Evolutionary conservation across 92 coral and sea anemone species (phyloP).

Genomic region (Plumapathes pennacea): DNA sequence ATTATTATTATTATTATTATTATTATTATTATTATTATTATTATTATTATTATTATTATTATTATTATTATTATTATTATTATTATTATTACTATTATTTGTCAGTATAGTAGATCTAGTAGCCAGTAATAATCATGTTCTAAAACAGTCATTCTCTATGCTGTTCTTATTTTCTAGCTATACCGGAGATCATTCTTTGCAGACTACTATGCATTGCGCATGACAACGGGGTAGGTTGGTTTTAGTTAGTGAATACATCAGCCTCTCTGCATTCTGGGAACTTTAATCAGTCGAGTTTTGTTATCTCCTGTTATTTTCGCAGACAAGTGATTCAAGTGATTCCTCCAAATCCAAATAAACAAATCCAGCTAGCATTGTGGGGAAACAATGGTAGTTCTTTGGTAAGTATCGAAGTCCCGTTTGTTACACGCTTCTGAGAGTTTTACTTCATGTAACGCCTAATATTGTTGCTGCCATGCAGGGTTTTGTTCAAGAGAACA

Average conservation of each 20-base stretch:
- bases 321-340: conserved; percentile 18
- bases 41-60: conserved; percentile 3
- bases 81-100: too few species aligned
- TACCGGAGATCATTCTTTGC: conserved; percentile 72
- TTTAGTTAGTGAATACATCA: not conserved
- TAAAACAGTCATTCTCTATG: not conserved
- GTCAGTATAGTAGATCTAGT: too few species aligned
- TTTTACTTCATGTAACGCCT: too few species aligned
- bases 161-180: conserved; percentile 35
- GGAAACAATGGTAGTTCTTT: conserved; percentile 71
- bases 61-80: too few species aligned
- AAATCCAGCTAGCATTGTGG: conserved; percentile 78
- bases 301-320: not conserved
- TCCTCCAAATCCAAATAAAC: conserved; percentile 54
- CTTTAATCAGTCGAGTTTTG: not conserved
- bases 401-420: conserved; percentile 21
- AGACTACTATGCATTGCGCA: conserved; percentile 54
- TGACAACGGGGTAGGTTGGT: conserved; percentile 31
- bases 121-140: too few species aligned
- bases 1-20: too few species aligned
- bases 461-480: not conserved
- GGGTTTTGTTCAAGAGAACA: conserved; percentile 83
- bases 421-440: not conserved
- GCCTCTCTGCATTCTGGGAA: not conserved
- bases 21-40: conserved; percentile 5